A percentile compares a stretch with the other conserved stretches of the same genome.
These are phyloP conservation scores for Clupea harengus DNA, from an alignment of 2,113 vertebrate species.

Conservation along the genomic window DNA sequence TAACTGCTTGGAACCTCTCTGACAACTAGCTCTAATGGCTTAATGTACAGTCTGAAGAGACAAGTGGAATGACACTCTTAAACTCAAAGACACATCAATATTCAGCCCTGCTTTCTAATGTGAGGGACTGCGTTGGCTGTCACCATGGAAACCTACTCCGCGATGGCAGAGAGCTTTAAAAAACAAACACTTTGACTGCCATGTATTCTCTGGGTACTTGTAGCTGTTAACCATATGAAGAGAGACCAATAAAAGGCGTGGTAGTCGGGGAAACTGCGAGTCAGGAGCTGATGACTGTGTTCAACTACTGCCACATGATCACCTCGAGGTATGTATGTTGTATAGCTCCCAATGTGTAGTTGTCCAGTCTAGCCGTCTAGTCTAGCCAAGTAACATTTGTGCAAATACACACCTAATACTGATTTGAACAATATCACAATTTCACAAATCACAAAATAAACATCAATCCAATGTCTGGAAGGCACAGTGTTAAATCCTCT, in stretches of 20 bases:
- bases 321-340: neutral
- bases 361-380: neutral
- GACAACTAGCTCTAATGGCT: neutral
- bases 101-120: constrained; percentile 40
- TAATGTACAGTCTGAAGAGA: constrained; percentile 15
- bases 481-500: neutral
- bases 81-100: constrained; percentile 23
- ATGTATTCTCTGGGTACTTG: constrained; percentile 38
- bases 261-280: neutral
- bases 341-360: neutral
- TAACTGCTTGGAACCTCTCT: neutral
- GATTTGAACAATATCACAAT: neutral
- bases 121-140: constrained; percentile 35
- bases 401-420: constrained; percentile 13
- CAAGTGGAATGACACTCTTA: constrained; percentile 18
- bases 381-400: neutral
- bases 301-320: neutral
- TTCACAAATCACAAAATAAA: neutral
- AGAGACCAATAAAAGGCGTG: constrained; percentile 25
- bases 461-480: neutral
- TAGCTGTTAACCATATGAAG: constrained; percentile 23
- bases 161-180: constrained; percentile 37
- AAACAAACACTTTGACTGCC: constrained; percentile 45
- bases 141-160: constrained; percentile 47
- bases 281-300: neutral